Percentiles rank a stretch among this genome's conserved stretches.
Conservation (phyloP, 2,888 invertebrate species). For the Caenorhabditis afra region DNA sequence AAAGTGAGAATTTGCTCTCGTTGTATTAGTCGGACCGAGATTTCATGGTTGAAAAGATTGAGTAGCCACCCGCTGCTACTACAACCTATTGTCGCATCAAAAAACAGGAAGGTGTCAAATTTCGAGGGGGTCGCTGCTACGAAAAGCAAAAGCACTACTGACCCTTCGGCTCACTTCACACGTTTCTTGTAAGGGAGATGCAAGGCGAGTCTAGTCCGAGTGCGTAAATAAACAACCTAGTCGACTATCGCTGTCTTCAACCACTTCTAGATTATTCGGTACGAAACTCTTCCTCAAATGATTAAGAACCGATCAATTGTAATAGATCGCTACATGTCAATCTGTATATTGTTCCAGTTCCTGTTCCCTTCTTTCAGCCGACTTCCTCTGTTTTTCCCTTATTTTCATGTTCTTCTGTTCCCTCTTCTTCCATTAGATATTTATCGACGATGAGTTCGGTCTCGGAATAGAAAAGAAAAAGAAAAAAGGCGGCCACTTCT, state of each 20-base stretch:
- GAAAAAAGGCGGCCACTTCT: constrained; percentile 16
- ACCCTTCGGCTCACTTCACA: constrained; percentile 36
- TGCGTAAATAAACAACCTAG: constrained; percentile 36
- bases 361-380: constrained; percentile 25
- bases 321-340: constrained; percentile 2
- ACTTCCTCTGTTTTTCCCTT: constrained; percentile 6
- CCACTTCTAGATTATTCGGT: no score
- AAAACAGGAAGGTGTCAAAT: constrained; percentile 55
- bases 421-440: constrained; percentile 4
- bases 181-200: constrained; percentile 15
- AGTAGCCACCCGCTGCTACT: background rate
- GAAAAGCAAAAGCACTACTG: constrained; percentile 9
- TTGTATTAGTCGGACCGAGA: background rate
- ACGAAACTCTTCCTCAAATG: background rate
- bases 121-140: constrained; percentile 6
- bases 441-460: background rate
- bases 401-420: background rate
- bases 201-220: constrained; percentile 2
- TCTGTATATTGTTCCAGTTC: constrained; percentile 36
- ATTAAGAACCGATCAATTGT: constrained; percentile 31
- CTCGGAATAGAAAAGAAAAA: constrained; percentile 3
- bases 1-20: no score
- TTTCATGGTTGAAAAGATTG: background rate
- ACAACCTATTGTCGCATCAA: background rate
- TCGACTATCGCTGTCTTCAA: background rate